A percentile compares a stretch with the other conserved stretches of the same genome.
Evolutionary conservation across 2,888 invertebrate genomes (phyloP).

Genomic region (Nymphalis polychloros): DNA sequence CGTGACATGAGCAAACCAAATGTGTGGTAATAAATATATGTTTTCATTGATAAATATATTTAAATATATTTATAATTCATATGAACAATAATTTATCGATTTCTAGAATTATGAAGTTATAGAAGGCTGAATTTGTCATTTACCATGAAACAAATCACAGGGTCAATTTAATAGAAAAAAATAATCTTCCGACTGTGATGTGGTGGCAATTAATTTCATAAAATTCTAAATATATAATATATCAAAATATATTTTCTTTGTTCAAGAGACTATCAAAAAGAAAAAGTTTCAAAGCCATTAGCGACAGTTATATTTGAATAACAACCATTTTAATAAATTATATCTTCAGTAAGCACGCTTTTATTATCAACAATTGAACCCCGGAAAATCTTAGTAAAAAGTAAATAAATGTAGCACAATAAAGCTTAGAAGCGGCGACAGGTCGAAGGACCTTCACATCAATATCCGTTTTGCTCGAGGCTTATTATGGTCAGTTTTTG

Average conservation of each 20-base stretch:
- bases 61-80: not conserved
- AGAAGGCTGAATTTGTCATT: too few relatives aligned
- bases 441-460: slow-evolving; percentile 17
- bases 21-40: not conserved
- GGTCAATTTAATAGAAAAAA: too few relatives aligned
- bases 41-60: not conserved
- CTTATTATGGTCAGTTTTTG: slow-evolving; percentile 22
- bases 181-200: too few relatives aligned
- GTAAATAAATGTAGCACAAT: slow-evolving; percentile 14
- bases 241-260: too few relatives aligned
- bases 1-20: not conserved
- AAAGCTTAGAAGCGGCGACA: slow-evolving; percentile 7
- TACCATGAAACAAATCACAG: too few relatives aligned
- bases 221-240: too few relatives aligned
- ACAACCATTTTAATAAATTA: not conserved
- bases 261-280: too few relatives aligned
- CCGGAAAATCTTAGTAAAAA: slow-evolving; percentile 15
- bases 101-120: too few relatives aligned
- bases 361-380: slow-evolving; percentile 1
- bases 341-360: not conserved
- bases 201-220: too few relatives aligned
- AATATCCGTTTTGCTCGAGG: slow-evolving; percentile 25
- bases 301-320: not conserved
- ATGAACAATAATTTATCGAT: too few relatives aligned
- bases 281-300: not conserved